Evolutionary conservation across 1,140 invertebrate genomes (phyloP), one percentile per base, ranked within the genome.

Genomic region (Prorops nasuta): DNA sequence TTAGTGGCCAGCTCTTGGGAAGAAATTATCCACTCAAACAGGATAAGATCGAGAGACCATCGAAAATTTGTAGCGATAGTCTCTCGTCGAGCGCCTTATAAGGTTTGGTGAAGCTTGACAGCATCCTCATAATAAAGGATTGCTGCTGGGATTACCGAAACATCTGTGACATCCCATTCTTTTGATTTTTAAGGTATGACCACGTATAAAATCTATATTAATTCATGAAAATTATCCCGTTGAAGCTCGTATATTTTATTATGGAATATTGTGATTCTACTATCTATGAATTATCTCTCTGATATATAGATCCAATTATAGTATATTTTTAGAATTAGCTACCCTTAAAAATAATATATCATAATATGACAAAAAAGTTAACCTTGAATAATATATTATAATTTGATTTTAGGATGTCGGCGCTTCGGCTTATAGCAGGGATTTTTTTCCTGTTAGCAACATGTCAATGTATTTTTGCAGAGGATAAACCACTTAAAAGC

Each of bases 21-120:
- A 43, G 21, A n/a, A n/a, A n/a, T n/a, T n/a, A n/a, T n/a, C n/a
- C n/a, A n/a, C n/a, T n/a, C n/a, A n/a, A n/a, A n/a, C n/a, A n/a
- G n/a, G n/a, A n/a, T 60, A 58, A 58, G 56, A 60, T 60, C 54
- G 21, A 19, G 8, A 10, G 17, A 4, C n/a, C 22, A 22, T 15
- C 37, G 39, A 22, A 12, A 35, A 48, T 43, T 51, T 56, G 39
- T 39, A 24, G 50, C 21, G 38, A 57, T 43, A 54, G 35, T 39
- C 3, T 8, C 14, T 36, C 16, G 1, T 2, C 7, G 12, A 20
- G n/a, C 14, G 19, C 14, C 31, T 53, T 63, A 61, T 61, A 63
- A 63, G 49, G 37, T 34, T 14, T 15, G 40, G n/a, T n/a, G n/a
- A n/a, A n/a, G n/a, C n/a, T n/a, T 20, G 8, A 10, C 14, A 3